Conservation (phyloP, 2,113 vertebrate species). For the Agapornis roseicollis region DNA sequence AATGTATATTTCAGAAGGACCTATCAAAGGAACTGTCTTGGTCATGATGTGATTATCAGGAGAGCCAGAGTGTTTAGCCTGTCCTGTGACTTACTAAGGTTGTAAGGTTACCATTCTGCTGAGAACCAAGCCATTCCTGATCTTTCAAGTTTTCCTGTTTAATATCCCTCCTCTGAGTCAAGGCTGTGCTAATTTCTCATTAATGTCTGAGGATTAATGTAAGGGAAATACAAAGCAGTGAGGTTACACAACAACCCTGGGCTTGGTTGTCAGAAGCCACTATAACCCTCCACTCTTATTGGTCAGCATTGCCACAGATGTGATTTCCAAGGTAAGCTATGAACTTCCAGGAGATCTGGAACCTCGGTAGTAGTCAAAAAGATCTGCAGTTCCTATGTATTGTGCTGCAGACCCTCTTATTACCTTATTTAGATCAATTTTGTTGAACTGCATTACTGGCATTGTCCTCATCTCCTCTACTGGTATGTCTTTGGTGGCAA, state of each 20-base stretch:
- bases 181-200: background rate
- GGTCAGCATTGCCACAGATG: background rate
- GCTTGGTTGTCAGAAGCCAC: background rate
- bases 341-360: background rate
- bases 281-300: background rate
- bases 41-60: background rate
- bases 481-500: background rate
- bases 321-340: background rate
- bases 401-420: background rate
- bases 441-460: background rate
- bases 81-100: background rate
- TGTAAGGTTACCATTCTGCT: background rate
- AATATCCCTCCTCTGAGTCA: background rate
- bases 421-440: background rate
- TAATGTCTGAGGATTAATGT: background rate
- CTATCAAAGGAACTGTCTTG: background rate
- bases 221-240: background rate
- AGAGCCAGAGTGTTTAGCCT: background rate
- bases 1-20: slow-evolving; percentile 2
- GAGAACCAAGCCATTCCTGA: background rate
- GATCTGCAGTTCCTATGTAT: background rate
- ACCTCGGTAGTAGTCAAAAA: background rate
- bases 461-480: background rate
- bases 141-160: background rate
- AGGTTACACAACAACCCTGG: background rate